Evolutionary conservation across 1,140 invertebrate genomes (phyloP).

Genomic region (Wiebesia pumilae): DNA sequence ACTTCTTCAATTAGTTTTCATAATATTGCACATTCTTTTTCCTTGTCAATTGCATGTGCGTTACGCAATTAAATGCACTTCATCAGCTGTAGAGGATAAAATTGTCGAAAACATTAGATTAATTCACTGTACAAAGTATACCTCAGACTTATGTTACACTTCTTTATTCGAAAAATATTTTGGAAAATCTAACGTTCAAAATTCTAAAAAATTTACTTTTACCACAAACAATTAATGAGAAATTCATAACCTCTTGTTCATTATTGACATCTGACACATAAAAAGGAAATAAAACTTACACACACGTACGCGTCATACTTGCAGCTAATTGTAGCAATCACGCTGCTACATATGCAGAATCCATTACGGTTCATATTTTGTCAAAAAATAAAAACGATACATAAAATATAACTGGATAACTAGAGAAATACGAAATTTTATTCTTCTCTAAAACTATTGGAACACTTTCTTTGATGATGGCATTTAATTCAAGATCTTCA

Average conservation of each 20-base stretch:
- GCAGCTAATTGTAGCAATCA: too few species aligned
- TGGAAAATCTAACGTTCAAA: not conserved
- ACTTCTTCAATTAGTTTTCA: conserved; percentile 1
- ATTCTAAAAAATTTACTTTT: conserved; percentile 12
- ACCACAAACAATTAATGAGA: not conserved
- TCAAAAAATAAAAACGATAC: not conserved
- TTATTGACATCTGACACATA: not conserved
- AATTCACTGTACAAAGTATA: not conserved
- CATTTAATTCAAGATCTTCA: not conserved
- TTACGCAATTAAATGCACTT: conserved; percentile 14
- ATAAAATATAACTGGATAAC: not conserved
- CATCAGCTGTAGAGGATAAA: not conserved
- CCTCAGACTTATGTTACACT: not conserved
- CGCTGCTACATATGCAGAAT: not conserved
- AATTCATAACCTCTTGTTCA: conserved; percentile 25
- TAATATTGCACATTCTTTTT: not conserved
- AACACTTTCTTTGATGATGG: not conserved
- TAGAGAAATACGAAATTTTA: not conserved
- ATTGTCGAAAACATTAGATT: not conserved
- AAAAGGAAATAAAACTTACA: not conserved
- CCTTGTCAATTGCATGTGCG: conserved; percentile 2
- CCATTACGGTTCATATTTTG: not conserved
- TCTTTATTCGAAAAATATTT: not conserved
- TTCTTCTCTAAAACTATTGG: not conserved
- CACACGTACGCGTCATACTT: not conserved